These are phyloP conservation scores for Corythucha ciliata DNA, from an alignment of 2,888 invertebrate genomes.

Conservation along the genomic window DNA sequence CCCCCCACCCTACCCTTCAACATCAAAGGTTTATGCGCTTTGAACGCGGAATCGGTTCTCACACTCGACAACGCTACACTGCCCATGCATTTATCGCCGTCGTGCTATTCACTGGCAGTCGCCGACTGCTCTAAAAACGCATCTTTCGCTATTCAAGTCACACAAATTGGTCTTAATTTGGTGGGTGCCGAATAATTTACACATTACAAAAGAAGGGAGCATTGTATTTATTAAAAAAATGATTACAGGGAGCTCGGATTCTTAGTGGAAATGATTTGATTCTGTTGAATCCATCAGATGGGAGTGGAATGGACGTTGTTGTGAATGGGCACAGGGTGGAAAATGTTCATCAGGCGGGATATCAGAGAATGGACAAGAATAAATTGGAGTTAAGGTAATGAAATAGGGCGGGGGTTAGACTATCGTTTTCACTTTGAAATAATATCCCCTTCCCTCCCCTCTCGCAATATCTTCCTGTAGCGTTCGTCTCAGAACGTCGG, in stretches of 20 bases:
- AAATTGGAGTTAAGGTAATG: constrained; percentile 22
- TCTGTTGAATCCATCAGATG: constrained; percentile 15
- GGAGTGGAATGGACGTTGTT: constrained; percentile 14
- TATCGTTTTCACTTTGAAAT: neutral
- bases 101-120: constrained; percentile 36
- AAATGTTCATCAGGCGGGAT: constrained; percentile 26
- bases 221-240: too few species aligned
- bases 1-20: neutral
- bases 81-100: constrained; percentile 23
- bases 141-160: constrained; percentile 37
- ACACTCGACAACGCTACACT: constrained; percentile 37
- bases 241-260: constrained; percentile 23
- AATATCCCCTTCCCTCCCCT: neutral
- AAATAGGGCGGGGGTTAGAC: neutral
- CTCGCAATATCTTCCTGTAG: constrained; percentile 29
- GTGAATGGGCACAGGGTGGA: constrained; percentile 26
- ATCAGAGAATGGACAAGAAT: constrained; percentile 19
- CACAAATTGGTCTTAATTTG: constrained; percentile 31
- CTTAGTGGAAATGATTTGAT: constrained; percentile 19
- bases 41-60: constrained; percentile 34
- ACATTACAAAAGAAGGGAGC: neutral
- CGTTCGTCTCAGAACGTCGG: constrained; percentile 33
- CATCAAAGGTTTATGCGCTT: constrained; percentile 36
- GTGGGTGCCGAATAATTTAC: constrained; percentile 26
- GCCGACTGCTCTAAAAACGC: constrained; percentile 37